Conservation (phyloP, 2,888 invertebrate species). For the Phoenoteleia sp. region DNA sequence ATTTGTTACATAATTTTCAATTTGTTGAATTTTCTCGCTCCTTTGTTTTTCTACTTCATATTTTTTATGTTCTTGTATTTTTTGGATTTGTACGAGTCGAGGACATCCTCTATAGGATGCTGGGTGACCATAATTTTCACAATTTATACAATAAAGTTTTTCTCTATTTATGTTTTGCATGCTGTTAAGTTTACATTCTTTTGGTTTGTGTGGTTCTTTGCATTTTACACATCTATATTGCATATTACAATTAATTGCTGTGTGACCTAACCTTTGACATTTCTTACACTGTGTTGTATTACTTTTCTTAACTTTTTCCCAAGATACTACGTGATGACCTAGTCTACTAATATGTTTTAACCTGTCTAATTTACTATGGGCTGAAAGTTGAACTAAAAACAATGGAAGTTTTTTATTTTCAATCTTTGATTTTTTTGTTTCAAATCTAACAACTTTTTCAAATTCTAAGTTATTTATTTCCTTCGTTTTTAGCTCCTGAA, state of each 20-base stretch:
- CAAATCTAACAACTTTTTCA: conserved; percentile 36
- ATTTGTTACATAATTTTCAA: background rate
- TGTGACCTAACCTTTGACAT: conserved; percentile 48
- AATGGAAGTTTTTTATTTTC: conserved; percentile 44
- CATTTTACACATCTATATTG: conserved; percentile 67
- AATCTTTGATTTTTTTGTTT: conserved; percentile 39
- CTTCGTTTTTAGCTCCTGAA: conserved; percentile 13
- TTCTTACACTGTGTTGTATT: conserved; percentile 68
- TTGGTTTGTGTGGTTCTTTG: conserved; percentile 34
- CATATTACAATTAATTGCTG: conserved; percentile 63
- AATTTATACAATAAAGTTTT: conserved; percentile 49
- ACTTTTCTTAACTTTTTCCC: conserved; percentile 63
- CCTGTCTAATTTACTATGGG: conserved; percentile 20
- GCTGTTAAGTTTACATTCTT: conserved; percentile 32
- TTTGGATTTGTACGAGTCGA: background rate
- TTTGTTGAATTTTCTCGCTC: background rate
- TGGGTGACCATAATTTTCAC: conserved; percentile 45
- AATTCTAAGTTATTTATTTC: conserved; percentile 32
- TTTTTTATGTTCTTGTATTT: background rate
- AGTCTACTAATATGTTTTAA: conserved; percentile 50
- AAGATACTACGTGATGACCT: conserved; percentile 33
- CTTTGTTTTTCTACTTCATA: background rate
- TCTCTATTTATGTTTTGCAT: background rate
- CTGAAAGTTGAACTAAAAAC: conserved; percentile 56
- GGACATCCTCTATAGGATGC: conserved; percentile 67